Evolutionary conservation across 2,888 invertebrate species (phyloP).

Genomic region (Tenthredo livida): DNA sequence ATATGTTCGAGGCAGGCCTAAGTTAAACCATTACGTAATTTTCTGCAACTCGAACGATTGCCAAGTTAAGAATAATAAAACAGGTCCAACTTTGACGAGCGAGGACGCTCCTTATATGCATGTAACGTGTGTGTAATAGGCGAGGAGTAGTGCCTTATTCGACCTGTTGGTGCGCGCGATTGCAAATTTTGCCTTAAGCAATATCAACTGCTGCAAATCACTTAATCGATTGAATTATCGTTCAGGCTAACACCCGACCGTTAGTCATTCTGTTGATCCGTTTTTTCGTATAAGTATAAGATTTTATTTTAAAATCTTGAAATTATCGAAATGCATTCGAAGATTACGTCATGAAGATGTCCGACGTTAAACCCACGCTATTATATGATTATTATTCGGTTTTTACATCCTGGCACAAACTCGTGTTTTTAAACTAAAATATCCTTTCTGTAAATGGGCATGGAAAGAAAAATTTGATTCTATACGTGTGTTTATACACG

Average conservation of each 20-base stretch:
- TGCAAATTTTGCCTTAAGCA: slow-evolving; percentile 4
- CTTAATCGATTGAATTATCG: background rate
- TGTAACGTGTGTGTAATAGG: slow-evolving; percentile 7
- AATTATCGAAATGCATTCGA: background rate
- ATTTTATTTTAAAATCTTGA: too few relatives aligned
- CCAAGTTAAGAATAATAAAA: slow-evolving; percentile 28
- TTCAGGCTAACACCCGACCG: background rate
- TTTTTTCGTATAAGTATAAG: too few relatives aligned
- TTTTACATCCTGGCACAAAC: background rate
- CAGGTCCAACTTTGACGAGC: slow-evolving; percentile 27
- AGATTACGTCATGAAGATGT: background rate
- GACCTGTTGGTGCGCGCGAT: background rate
- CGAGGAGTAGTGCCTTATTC: background rate
- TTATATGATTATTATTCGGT: background rate
- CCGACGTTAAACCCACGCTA: background rate
- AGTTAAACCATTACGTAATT: slow-evolving; percentile 26
- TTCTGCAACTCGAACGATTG: background rate
- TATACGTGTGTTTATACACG: background rate
- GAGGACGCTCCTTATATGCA: slow-evolving; percentile 38
- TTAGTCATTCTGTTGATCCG: background rate
- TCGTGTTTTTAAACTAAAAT: background rate
- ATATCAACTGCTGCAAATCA: slow-evolving; percentile 24
- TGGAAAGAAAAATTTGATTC: background rate
- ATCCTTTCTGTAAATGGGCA: background rate
- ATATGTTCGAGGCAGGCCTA: background rate